phyloP scores from a whole-genome alignment of 2,888 invertebrate genomes.

The Maniola hyperantus region DNA sequence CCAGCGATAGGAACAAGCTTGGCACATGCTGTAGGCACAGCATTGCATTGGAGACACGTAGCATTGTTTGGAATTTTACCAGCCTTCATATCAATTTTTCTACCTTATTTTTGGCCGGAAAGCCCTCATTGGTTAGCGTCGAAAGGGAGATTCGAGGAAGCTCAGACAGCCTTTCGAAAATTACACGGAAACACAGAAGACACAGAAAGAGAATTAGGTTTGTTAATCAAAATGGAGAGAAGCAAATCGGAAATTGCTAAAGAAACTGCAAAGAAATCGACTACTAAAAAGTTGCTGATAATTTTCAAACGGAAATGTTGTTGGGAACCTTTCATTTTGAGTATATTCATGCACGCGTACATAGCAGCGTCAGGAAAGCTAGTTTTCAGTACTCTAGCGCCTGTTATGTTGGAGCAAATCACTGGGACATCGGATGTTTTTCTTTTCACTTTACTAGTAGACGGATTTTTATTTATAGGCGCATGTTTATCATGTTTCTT shows the following conservation, averaged over 20 bases:
- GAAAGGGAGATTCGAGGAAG: slow-evolving; percentile 36
- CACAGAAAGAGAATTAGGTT: slow-evolving; percentile 34
- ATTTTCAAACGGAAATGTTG: slow-evolving; percentile 32
- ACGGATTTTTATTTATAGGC: slow-evolving; percentile 34
- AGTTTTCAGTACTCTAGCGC: slow-evolving; percentile 33
- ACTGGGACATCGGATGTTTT: slow-evolving; percentile 37
- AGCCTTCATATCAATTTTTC: slow-evolving; percentile 27
- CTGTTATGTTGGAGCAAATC: slow-evolving; percentile 37
- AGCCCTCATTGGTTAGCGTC: slow-evolving; percentile 42
- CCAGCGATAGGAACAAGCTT: slow-evolving; percentile 35
- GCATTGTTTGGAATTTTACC: slow-evolving; percentile 35
- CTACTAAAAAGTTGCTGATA: slow-evolving; percentile 12
- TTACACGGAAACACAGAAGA: slow-evolving; percentile 29
- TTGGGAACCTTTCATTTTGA: slow-evolving; percentile 33
- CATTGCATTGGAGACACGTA: slow-evolving; percentile 38
- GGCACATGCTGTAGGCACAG: slow-evolving; percentile 33
- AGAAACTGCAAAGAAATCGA: slow-evolving; percentile 2
- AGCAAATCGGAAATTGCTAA: slow-evolving; percentile 22
- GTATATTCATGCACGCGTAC: slow-evolving; percentile 31
- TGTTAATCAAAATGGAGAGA: slow-evolving; percentile 38
- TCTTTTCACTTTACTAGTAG: slow-evolving; percentile 34
- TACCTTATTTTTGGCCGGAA: slow-evolving; percentile 36
- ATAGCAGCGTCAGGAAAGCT: slow-evolving; percentile 36
- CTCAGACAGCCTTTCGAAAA: slow-evolving; percentile 26
- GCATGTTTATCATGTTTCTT: slow-evolving; percentile 33